Evolutionary conservation across 2,888 invertebrate species (phyloP).

Genomic region (Electrophaes corylata): DNA sequence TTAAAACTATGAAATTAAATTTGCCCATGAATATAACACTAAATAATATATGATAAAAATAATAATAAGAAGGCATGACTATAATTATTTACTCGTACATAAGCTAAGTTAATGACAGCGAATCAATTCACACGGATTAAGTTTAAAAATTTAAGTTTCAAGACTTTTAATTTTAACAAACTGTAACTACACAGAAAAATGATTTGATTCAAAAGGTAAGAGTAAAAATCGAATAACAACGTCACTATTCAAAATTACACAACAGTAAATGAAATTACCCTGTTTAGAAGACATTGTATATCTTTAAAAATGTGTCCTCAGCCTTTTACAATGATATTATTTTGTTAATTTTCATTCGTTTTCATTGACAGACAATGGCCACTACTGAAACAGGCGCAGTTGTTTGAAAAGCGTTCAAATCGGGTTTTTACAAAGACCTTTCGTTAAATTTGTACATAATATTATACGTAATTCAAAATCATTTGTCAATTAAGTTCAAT

Average conservation of each 20-base stretch:
- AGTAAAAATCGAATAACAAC: constrained; percentile 50
- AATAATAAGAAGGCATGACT: constrained; percentile 24
- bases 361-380: constrained; percentile 58
- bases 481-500: background rate
- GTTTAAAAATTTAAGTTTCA: constrained; percentile 23
- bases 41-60: constrained; percentile 18
- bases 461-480: background rate
- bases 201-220: constrained; percentile 54
- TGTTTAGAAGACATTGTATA: constrained; percentile 83
- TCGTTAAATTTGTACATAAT: background rate
- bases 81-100: constrained; percentile 34
- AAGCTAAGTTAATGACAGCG: constrained; percentile 39
- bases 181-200: constrained; percentile 48
- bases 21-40: constrained; percentile 25
- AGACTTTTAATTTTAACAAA: constrained; percentile 27
- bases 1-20: constrained; percentile 38
- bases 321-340: constrained; percentile 82
- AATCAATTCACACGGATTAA: constrained; percentile 40
- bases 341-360: constrained; percentile 55
- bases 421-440: constrained; percentile 13
- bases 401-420: constrained; percentile 12
- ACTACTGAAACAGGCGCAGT: constrained; percentile 14
- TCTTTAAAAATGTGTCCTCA: constrained; percentile 82
- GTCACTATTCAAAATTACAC: constrained; percentile 67
- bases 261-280: constrained; percentile 82